Percentiles rank a stretch among this genome's conserved stretches.
phyloP scores from a whole-genome alignment of 2,888 invertebrate species.

The Cataglyphis albicans region DNA sequence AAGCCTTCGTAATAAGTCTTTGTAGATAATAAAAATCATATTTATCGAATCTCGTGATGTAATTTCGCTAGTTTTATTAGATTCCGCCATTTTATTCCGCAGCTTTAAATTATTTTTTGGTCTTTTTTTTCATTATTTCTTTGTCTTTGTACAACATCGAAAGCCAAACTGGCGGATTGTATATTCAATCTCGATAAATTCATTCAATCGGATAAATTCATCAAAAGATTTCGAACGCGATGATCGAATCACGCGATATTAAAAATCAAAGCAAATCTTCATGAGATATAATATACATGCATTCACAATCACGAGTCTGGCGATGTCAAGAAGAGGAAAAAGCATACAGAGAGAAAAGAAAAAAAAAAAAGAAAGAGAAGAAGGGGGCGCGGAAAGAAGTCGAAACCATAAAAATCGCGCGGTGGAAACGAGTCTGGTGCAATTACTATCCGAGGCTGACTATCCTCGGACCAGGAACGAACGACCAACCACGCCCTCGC shows the following conservation, averaged over 20 bases:
- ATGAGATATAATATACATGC: background rate
- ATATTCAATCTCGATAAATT: background rate
- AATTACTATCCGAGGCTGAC: conserved; percentile 77
- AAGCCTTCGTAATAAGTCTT: conserved; percentile 4
- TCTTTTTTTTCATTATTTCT: background rate
- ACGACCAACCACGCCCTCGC: conserved; percentile 83
- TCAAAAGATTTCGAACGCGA: background rate
- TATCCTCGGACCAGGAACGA: conserved; percentile 79
- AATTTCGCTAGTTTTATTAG: background rate
- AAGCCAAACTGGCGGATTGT: background rate
- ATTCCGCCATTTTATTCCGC: background rate
- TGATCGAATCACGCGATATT: conserved; percentile 12
- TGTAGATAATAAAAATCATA: background rate
- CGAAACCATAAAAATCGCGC: conserved; percentile 73
- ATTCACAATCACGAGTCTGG: conserved; percentile 13
- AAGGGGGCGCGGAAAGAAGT: conserved; percentile 44
- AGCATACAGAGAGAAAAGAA: background rate
- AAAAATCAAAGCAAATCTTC: conserved; percentile 36
- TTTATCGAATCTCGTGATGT: background rate
- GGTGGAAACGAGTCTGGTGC: conserved; percentile 79
- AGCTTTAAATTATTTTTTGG: background rate
- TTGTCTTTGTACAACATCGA: background rate
- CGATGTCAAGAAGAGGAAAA: conserved; percentile 13
- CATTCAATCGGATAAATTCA: background rate
- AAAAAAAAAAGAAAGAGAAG: conserved; percentile 1